Evolutionary conservation across 2,113 vertebrate species (phyloP).

Genomic region (Lycaon pictus): DNA sequence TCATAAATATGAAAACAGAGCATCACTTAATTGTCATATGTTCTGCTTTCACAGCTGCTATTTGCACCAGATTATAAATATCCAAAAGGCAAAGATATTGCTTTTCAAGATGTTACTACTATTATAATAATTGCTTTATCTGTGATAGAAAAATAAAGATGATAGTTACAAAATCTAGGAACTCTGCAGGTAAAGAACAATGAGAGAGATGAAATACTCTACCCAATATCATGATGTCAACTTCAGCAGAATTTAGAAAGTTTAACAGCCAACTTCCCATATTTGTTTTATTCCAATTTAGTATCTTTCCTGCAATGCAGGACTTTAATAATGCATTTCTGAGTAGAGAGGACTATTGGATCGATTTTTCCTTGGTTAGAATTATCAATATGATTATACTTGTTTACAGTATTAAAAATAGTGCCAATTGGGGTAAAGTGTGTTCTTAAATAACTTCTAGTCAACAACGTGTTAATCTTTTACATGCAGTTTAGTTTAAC

Average conservation of each 20-base stretch:
- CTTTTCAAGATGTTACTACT: background rate
- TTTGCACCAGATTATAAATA: constrained; percentile 34
- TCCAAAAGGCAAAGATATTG: background rate
- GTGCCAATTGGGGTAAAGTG: background rate
- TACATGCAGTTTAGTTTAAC: background rate
- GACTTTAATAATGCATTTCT: background rate
- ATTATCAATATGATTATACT: background rate
- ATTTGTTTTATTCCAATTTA: background rate
- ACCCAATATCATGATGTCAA: background rate
- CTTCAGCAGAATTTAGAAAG: background rate
- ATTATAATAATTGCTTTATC: background rate
- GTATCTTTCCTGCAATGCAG: background rate
- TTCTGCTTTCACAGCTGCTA: constrained; percentile 41
- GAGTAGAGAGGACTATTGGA: background rate
- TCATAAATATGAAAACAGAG: constrained; percentile 60
- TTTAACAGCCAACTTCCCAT: background rate
- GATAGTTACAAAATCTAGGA: background rate
- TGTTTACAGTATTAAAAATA: background rate
- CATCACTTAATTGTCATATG: constrained; percentile 44
- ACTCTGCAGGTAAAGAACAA: background rate
- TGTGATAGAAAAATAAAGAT: background rate
- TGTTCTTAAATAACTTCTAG: background rate
- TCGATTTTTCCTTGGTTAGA: background rate
- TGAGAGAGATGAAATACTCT: background rate
- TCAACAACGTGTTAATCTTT: background rate